Percentiles rank a stretch among this genome's conserved stretches.
Conservation (phyloP, 2,113 vertebrate species). For the Phylloscopus trochiloides region DNA sequence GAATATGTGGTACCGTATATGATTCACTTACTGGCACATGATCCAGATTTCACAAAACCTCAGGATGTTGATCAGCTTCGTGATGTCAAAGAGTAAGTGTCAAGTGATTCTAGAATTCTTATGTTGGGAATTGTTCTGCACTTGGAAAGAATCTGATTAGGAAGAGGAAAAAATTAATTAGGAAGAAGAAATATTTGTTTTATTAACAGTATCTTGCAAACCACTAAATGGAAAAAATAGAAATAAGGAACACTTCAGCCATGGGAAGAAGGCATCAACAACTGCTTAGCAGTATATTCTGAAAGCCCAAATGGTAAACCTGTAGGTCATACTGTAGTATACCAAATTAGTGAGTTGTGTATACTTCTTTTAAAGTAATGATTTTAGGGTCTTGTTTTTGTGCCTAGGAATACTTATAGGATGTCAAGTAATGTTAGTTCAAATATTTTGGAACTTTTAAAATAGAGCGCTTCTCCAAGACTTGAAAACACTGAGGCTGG, state of each 20-base stretch:
- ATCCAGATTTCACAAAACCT: slow-evolving; percentile 98
- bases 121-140: neutral
- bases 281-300: neutral
- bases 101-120: neutral
- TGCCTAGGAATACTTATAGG: neutral
- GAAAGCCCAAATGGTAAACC: neutral
- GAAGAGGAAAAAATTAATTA: neutral
- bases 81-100: slow-evolving; percentile 97
- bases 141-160: neutral
- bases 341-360: neutral
- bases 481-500: neutral
- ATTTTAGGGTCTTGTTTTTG: neutral
- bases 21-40: slow-evolving; percentile 96
- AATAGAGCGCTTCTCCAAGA: neutral
- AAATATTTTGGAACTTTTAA: neutral
- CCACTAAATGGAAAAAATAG: neutral
- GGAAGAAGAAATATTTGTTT: neutral
- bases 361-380: neutral
- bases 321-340: neutral
- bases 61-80: slow-evolving; percentile 96
- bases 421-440: neutral
- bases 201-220: neutral
- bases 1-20: slow-evolving; percentile 98
- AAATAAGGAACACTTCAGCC: neutral
- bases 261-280: neutral